Base-by-base conservation (phyloP, 2,113 vertebrate genomes). In the Pteruthius melanotis region DNA sequence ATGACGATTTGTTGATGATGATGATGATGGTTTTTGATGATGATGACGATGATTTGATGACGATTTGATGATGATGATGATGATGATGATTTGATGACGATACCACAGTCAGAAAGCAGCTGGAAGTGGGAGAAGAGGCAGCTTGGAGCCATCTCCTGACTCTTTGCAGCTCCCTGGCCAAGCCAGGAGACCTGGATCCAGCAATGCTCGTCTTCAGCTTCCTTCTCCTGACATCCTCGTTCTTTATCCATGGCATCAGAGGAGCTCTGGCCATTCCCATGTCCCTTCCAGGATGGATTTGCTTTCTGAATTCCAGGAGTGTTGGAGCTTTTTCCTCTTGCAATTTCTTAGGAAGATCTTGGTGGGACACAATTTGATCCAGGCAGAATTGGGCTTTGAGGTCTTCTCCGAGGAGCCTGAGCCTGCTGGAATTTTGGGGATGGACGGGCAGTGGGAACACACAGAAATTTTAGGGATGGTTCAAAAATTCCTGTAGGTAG, bases 171-270 rank as follows among this genome's bases (percentile, higher is more conserved):
- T 53, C 15, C 47, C 35, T 54, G 74, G 26, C 42, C 2, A 8
- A 66, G 16, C 24, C 16, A 22, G 33, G 52, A 40, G 10, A 40
- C 39, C 39, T 40, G 39, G 39, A 35, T 60, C 33, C 60, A 70
- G 20, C n/a, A 59, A 1, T 6, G 19, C 10, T 30, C 12, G 9
- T 42, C 84, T 53, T 61, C 59, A 69, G 4, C 15, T 53, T 37
- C 1, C 52, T 81, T 44, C 50, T 75, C 70, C 15, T 50, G 33
- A 7, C 3, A 2, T 22, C 42, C 24, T 33, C 28, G 16, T 17
- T 50, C 57, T 30, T 31, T 2, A 0, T 15, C 78, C 19, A 0
- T 0, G 2, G 61, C 42, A 63, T 26, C 42, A 31, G 45, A 42
- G 33, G n/a, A 23, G 18, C 81, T 77, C 54, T 61, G 74, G 11